Conservation (phyloP, 2,888 invertebrate species). For the Thymelicus acteon region DNA sequence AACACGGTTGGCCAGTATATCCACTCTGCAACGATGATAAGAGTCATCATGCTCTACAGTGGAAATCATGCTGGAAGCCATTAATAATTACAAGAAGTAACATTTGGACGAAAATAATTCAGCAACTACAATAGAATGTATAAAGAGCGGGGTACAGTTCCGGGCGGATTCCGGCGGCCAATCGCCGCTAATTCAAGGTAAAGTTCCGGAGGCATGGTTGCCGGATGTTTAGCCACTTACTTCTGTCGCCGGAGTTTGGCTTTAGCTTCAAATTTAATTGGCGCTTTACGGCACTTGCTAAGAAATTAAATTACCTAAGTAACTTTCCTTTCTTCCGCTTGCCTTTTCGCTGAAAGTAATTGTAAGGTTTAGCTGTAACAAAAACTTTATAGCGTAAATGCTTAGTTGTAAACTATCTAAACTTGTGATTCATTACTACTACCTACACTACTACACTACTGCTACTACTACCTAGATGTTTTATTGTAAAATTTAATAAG, state of each 20-base stretch:
- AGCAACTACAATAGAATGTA: neutral
- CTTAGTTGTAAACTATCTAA: neutral
- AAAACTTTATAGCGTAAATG: neutral
- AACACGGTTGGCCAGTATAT: no score
- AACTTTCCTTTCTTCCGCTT: constrained; percentile 11
- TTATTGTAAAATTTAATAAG: no score
- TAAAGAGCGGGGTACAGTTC: neutral
- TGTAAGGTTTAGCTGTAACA: neutral
- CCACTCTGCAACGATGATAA: no score
- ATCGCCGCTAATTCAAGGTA: neutral
- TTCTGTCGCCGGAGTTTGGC: constrained; percentile 12
- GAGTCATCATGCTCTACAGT: no score
- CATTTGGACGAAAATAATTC: neutral
- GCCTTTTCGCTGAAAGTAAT: neutral
- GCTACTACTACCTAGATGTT: no score
- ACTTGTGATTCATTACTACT: no score
- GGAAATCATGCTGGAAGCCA: no score
- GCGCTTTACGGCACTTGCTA: constrained; percentile 25
- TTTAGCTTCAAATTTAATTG: constrained; percentile 25
- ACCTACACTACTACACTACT: no score
- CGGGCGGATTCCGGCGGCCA: neutral
- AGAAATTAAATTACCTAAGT: constrained; percentile 21
- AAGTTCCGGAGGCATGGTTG: neutral
- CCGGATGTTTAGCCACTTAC: constrained; percentile 7
- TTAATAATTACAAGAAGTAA: neutral